Evolutionary conservation across 2,797 vertebrate species (phyloP).

Genomic region (Carcharodon carcharias): DNA sequence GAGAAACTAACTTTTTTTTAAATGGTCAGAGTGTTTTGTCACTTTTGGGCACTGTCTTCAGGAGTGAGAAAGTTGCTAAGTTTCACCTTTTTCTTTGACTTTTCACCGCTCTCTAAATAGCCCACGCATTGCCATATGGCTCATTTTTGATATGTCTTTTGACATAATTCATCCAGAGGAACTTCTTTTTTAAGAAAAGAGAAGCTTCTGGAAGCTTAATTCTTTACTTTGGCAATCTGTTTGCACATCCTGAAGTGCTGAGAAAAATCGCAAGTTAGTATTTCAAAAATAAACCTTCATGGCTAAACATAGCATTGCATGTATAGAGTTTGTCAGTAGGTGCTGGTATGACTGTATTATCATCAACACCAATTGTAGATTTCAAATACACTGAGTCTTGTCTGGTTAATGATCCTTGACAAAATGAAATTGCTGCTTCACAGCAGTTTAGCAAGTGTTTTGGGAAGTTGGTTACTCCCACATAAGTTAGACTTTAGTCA

Average conservation of each 20-base stretch:
- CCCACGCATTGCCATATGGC: neutral
- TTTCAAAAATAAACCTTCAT: neutral
- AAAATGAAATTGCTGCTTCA: neutral
- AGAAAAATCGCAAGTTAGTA: neutral
- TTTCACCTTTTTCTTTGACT: neutral
- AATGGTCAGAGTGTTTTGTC: neutral
- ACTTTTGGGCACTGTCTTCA: neutral
- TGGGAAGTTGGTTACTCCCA: neutral
- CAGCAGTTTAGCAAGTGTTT: neutral
- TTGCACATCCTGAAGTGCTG: neutral
- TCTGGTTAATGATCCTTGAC: neutral
- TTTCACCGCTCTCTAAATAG: neutral
- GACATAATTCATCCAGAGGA: neutral
- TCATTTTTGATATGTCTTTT: neutral
- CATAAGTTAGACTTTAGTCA: neutral
- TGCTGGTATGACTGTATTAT: neutral
- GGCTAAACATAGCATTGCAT: neutral
- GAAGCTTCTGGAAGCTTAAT: neutral
- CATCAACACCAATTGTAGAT: neutral
- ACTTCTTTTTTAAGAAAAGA: neutral
- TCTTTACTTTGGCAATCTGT: neutral
- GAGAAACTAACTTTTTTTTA: neutral
- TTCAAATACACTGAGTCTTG: neutral
- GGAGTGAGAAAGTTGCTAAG: neutral
- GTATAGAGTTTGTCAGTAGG: neutral